These are phyloP conservation scores for Seira sanloemensis DNA, from an alignment of 2,888 invertebrate species.

Conservation along the genomic window DNA sequence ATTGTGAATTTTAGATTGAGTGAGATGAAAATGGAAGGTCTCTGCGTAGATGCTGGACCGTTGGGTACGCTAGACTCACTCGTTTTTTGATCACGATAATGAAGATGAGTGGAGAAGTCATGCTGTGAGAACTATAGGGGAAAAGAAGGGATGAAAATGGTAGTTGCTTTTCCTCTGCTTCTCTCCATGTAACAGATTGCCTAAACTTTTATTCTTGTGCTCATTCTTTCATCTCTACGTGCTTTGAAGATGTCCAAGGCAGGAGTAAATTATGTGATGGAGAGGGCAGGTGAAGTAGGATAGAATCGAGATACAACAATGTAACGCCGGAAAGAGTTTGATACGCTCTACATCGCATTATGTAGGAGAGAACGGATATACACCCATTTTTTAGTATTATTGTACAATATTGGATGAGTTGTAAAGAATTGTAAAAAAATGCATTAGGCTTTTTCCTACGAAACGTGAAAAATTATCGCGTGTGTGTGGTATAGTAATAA, in stretches of 20 bases:
- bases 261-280: constrained; percentile 10
- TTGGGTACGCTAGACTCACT: background rate
- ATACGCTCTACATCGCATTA: constrained; percentile 44
- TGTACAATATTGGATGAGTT: too few species aligned
- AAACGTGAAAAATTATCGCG: too few species aligned
- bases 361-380: background rate
- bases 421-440: too few species aligned
- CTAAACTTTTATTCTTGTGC: constrained; percentile 30
- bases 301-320: too few species aligned
- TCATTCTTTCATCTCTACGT: constrained; percentile 8
- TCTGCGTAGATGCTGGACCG: constrained; percentile 35
- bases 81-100: constrained; percentile 7
- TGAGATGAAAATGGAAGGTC: constrained; percentile 1
- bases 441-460: too few species aligned
- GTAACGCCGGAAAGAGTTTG: constrained; percentile 60
- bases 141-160: constrained; percentile 17
- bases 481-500: too few species aligned
- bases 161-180: too few species aligned
- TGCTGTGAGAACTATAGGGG: constrained; percentile 39
- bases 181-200: constrained; percentile 18
- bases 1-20: background rate
- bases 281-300: background rate
- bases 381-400: too few species aligned
- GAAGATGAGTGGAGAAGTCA: constrained; percentile 20
- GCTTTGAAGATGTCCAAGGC: constrained; percentile 18